Conservation (phyloP, 64 coral and sea anemone genomes). For the Stichodactyla mertensii region DNA sequence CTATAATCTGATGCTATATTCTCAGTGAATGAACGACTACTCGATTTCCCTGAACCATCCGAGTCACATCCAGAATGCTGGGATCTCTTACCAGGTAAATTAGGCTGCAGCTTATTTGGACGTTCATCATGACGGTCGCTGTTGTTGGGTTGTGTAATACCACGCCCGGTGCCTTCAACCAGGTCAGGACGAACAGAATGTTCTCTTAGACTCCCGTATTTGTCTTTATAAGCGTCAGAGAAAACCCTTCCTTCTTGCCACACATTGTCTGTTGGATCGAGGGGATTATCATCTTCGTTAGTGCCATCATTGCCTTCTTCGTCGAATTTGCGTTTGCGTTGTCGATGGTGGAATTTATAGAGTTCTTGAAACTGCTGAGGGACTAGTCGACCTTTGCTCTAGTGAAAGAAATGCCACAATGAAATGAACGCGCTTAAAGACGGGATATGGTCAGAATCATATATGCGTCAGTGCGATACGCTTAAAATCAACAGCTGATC, state of each 20-base stretch:
- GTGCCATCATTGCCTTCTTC: slow-evolving; percentile 19
- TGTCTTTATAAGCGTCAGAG: slow-evolving; percentile 45
- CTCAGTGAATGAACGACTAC: neutral
- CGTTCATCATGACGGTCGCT: neutral
- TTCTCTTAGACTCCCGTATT: slow-evolving; percentile 43
- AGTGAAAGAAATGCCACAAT: slow-evolving; percentile 2
- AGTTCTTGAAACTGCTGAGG: slow-evolving; percentile 58
- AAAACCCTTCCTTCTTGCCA: slow-evolving; percentile 75
- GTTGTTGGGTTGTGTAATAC: neutral
- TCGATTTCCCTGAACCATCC: neutral
- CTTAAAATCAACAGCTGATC: neutral
- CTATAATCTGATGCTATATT: neutral
- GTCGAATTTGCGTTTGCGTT: slow-evolving; percentile 44
- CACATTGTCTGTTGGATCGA: neutral
- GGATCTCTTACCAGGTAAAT: neutral
- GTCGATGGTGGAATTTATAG: slow-evolving; percentile 35
- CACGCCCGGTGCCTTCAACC: neutral
- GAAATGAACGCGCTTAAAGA: neutral
- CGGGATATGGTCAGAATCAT: neutral
- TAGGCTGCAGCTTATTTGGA: neutral
- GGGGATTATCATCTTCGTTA: slow-evolving; percentile 18
- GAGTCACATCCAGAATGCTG: neutral
- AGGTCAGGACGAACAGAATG: slow-evolving; percentile 1
- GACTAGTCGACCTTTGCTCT: slow-evolving; percentile 59
- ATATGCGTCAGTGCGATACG: no score